Evolutionary conservation across 2,888 invertebrate genomes (phyloP), one percentile per base, ranked within the genome.

Genomic region (Cistogaster globosa): DNA sequence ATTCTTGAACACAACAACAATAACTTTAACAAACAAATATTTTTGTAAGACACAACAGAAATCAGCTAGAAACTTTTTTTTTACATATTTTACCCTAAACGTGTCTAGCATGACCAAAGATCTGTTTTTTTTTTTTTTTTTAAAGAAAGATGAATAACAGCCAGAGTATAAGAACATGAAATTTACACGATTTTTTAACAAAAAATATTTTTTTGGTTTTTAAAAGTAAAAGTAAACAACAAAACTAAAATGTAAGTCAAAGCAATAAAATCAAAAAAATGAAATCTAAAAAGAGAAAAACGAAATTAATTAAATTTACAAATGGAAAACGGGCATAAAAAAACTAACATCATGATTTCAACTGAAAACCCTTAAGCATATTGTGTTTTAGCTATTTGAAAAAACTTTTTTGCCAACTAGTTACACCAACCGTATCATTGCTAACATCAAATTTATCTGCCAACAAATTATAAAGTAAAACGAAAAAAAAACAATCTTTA

Each of bases 71-170:
- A 55, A 26, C 32, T 16, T 42, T 22, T 38, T 63, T 45, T 71
- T 45, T 71, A 22, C 51, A 32, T n/a, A 62, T 57, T 80, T 68
- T 60, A 74, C 2, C 22, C 51, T 69, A 74, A 84, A 84, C 84
- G 79, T 84, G 84, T 53, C 45, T 71, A 60, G 79, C 84, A 84
- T 84, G 74, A 58, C 53, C 45, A 68, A n/a, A 65, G 75, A 84
- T 8, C 36, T 65, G 75, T 79, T 79, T 79, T 58, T 58, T 53
- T 12, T 11, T 65, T 74, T 63, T 51, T 74, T 18, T 62, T 0
- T 36, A 1, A 12, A 42, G 6, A 42, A 42, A 42, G 42, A 42
- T 42, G 42, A 12, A 0, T 42, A 12, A 12, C 12, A 42, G 42
- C 42, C 12, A 42, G 26, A 22, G 32, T 14, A 45, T 0, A 48